phyloP scores from a whole-genome alignment of 2,888 invertebrate species.

The Priapulus caudatus region DNA sequence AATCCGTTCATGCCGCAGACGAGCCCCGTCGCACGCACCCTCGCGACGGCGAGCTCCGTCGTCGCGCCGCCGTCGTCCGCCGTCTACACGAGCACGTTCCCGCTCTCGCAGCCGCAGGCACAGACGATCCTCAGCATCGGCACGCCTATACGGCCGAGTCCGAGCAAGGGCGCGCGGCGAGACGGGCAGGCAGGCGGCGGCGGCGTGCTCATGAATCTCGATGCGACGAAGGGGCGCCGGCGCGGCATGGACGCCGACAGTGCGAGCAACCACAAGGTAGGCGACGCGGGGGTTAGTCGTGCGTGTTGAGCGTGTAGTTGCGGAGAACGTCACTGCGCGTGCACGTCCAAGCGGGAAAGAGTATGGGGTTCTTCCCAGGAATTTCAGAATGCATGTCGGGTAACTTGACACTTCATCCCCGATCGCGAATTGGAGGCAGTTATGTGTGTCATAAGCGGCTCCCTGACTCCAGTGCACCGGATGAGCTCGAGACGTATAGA shows the following conservation, averaged over 20 bases:
- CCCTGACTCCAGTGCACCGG: too few relatives aligned
- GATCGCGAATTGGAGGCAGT: too few relatives aligned
- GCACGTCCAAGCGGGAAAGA: too few relatives aligned
- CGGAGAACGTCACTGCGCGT: too few relatives aligned
- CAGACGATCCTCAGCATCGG: constrained; percentile 1
- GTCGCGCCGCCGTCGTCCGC: neutral
- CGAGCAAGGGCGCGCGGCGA: neutral
- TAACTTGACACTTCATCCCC: too few relatives aligned
- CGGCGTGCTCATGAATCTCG: neutral
- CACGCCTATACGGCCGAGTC: neutral
- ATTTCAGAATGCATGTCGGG: too few relatives aligned
- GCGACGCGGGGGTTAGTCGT: too few relatives aligned
- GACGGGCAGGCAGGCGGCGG: neutral
- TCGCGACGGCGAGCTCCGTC: neutral
- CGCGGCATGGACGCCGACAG: neutral
- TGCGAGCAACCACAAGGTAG: too few relatives aligned
- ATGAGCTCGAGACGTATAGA: too few relatives aligned
- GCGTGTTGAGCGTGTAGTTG: too few relatives aligned
- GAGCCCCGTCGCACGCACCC: neutral
- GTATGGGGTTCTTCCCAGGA: too few relatives aligned
- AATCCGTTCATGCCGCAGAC: neutral
- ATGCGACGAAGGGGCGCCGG: neutral
- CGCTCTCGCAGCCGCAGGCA: neutral
- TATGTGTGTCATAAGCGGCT: too few relatives aligned
- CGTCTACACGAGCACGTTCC: neutral